These are phyloP conservation scores for Podargus strigoides DNA, from an alignment of 2,797 vertebrate species.

Conservation along the genomic window DNA sequence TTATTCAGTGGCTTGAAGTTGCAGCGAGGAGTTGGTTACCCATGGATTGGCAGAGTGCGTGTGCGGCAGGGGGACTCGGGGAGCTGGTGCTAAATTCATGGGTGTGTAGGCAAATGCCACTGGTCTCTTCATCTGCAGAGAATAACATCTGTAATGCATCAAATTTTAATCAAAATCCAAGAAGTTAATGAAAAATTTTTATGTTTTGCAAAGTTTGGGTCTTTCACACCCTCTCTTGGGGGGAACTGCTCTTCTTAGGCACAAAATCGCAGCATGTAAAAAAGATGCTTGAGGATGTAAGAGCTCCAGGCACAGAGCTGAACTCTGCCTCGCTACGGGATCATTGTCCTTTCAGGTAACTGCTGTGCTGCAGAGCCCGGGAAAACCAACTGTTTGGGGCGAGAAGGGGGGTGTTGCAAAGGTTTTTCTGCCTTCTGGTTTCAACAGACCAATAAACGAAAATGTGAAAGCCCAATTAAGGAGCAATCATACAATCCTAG, in stretches of 20 bases:
- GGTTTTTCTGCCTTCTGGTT: not conserved
- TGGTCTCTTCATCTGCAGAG: not conserved
- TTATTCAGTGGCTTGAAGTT: not conserved
- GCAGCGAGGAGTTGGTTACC: not conserved
- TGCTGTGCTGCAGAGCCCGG: not conserved
- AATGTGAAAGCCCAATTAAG: not conserved
- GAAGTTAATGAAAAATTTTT: not conserved
- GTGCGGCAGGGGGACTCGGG: fast-evolving
- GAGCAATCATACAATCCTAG: too few relatives aligned
- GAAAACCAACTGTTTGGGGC: fast-evolving
- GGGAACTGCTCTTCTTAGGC: not conserved
- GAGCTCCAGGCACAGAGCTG: not conserved
- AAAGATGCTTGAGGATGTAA: not conserved
- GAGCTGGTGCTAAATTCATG: not conserved
- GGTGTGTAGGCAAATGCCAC: not conserved
- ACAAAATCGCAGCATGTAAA: not conserved
- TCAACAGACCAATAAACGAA: not conserved
- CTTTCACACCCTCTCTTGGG: not conserved
- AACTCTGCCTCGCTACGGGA: not conserved
- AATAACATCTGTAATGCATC: not conserved
- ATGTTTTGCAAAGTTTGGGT: not conserved
- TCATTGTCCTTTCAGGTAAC: not conserved
- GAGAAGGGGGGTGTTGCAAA: not conserved
- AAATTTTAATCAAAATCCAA: not conserved
- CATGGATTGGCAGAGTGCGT: fast-evolving